Conservation (phyloP, 2,797 vertebrate species). For the Vipera latastei region DNA sequence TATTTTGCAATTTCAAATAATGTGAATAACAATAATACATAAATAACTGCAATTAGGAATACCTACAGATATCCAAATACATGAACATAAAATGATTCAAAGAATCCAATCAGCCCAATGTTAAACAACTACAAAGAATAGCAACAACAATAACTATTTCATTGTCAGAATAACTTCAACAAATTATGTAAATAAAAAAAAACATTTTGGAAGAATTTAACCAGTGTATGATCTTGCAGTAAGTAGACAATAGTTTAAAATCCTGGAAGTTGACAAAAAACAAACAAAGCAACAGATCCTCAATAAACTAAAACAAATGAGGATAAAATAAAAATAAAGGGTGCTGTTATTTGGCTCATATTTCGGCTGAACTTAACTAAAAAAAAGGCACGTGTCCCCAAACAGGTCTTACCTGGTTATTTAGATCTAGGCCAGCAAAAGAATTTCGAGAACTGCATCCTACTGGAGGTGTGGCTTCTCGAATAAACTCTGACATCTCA, state of each 20-base stretch:
- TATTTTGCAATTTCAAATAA: not conserved
- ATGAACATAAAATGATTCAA: not conserved
- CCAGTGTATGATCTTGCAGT: not conserved
- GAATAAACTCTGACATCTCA: constrained; percentile 95
- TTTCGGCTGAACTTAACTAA: not conserved
- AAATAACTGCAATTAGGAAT: constrained; percentile 41
- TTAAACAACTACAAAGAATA: not conserved
- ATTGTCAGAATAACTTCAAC: constrained; percentile 15
- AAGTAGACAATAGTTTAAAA: not conserved
- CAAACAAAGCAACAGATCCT: not conserved
- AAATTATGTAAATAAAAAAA: not conserved
- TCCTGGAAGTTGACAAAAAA: not conserved
- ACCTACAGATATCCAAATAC: constrained; percentile 1
- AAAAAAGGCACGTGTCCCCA: not conserved
- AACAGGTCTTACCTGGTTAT: constrained; percentile 82
- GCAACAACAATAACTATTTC: accelerated
- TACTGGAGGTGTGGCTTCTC: constrained; percentile 95
- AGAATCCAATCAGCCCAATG: not conserved
- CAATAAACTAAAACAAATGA: not conserved
- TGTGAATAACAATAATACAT: constrained; percentile 28
- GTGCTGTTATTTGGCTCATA: not conserved
- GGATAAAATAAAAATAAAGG: not conserved
- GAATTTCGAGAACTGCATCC: constrained; percentile 99
- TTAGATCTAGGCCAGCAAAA: constrained; percentile 89
- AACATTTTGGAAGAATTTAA: not conserved